Base-by-base conservation (phyloP, 2,888 invertebrate species). In the Drosophila nigritarsus region DNA sequence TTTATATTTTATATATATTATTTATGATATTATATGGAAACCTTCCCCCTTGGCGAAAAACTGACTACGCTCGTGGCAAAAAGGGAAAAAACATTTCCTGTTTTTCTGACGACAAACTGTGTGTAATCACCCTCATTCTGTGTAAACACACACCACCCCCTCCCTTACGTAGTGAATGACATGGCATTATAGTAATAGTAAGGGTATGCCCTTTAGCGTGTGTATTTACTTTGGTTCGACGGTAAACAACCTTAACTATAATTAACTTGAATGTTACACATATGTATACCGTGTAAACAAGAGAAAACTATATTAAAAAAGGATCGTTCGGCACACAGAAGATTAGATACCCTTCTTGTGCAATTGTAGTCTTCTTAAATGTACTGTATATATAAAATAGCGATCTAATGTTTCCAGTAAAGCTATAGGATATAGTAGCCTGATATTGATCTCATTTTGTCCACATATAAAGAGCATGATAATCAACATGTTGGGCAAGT, bases 211-310 rank as follows among this genome's bases (percentile, higher is more conserved):
- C 36, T n/a, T 13, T n/a, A 27, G 27, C 54, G 27, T 27, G 36
- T 45, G 20, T 45, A 24, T 55, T 55, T 27, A 38, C n/a, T 15
- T 38, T 7, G 38, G n/a, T 24, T 9, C 38, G 55, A 54, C 38
- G n/a, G 55, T 55, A 38, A 55, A 55, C 38, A 55, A n/a, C 9
- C 38, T 55, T 29, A 29, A 55, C 27, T 29, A 38, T 29, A n/a
- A n/a, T 38, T 27, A 36, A 8, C 24, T 24, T 7, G 11, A 50
- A 27, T n/a, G 13, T 49, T 24, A 49, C 11, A 24, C 45, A 24
- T 15, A 45, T 45, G 45, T 24, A 27, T 24, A 8, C 45, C 45
- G 24, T 24, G 15, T 45, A 45, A 45, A 15, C 24, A 24, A 8
- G 20, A 11, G 11, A 18, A 24, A 1, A 15, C 9, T 53, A 24